A percentile compares a stretch with the other conserved stretches of the same genome.
Conservation (phyloP, 1,140 invertebrate genomes). For the Drosophila kikkawai region DNA sequence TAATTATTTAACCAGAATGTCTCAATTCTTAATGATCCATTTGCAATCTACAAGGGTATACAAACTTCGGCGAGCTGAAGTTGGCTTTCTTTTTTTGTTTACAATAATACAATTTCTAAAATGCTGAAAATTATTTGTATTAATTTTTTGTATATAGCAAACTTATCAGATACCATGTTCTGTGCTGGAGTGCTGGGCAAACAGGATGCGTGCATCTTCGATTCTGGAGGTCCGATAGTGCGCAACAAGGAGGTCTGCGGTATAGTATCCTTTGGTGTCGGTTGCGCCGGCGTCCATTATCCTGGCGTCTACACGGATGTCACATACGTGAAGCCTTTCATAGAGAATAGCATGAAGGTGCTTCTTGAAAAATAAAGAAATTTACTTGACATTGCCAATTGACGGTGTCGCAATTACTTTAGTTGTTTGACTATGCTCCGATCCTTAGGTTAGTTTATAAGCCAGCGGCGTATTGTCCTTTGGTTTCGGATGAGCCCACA, state of each 20-base stretch:
- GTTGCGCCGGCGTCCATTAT: conserved; percentile 63
- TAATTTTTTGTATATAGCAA: neutral
- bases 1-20: too few species aligned
- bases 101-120: neutral
- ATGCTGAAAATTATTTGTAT: neutral
- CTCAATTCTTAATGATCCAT: too few species aligned
- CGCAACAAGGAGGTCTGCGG: conserved; percentile 58
- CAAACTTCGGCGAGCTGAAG: too few species aligned
- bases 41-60: too few species aligned
- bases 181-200: conserved; percentile 54
- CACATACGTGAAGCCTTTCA: conserved; percentile 70
- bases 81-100: neutral
- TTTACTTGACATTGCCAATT: neutral
- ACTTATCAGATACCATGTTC: conserved; percentile 61
- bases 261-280: conserved; percentile 71
- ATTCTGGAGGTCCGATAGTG: conserved; percentile 70
- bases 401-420: too few species aligned
- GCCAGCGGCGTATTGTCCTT: neutral
- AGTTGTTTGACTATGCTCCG: neutral
- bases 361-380: neutral
- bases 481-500: neutral
- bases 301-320: conserved; percentile 75
- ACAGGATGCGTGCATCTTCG: conserved; percentile 70
- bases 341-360: conserved; percentile 22
- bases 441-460: too few species aligned